These are phyloP conservation scores for Lepeophtheirus salmonis DNA, from an alignment of 1,140 invertebrate species.

Conservation along the genomic window DNA sequence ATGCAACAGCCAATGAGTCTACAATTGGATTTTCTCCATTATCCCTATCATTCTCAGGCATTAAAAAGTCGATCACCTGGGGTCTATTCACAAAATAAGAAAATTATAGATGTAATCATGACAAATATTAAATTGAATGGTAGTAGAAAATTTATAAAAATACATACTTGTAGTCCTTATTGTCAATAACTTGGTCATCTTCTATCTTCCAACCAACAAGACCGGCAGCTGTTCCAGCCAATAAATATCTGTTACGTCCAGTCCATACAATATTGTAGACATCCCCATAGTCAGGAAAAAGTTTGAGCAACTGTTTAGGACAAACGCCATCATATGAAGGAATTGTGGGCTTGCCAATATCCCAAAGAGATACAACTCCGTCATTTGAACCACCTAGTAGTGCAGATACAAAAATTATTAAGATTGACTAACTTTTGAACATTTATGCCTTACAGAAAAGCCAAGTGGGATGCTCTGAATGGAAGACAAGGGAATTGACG, in stretches of 20 bases:
- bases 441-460: constrained; percentile 32
- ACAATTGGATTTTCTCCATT: constrained; percentile 23
- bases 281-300: constrained; percentile 22
- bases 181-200: constrained; percentile 20
- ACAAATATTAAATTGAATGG: too few species aligned
- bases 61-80: constrained; percentile 15
- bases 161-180: constrained; percentile 15
- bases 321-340: constrained; percentile 23
- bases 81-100: constrained; percentile 4
- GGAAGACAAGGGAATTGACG: constrained; percentile 31
- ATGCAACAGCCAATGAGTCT: constrained; percentile 26
- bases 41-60: constrained; percentile 17
- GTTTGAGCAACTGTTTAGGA: constrained; percentile 21
- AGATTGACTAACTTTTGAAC: not conserved
- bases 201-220: constrained; percentile 22
- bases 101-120: not conserved
- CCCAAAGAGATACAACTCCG: constrained; percentile 29
- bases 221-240: constrained; percentile 22
- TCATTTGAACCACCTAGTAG: constrained; percentile 29
- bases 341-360: constrained; percentile 28
- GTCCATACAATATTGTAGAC: constrained; percentile 23
- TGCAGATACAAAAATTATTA: constrained; percentile 15
- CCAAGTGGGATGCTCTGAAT: constrained; percentile 28
- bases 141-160: too few species aligned
- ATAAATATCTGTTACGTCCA: constrained; percentile 19